These are phyloP conservation scores for Brachyopa scutellaris DNA, from an alignment of 2,888 invertebrate genomes.

Conservation along the genomic window DNA sequence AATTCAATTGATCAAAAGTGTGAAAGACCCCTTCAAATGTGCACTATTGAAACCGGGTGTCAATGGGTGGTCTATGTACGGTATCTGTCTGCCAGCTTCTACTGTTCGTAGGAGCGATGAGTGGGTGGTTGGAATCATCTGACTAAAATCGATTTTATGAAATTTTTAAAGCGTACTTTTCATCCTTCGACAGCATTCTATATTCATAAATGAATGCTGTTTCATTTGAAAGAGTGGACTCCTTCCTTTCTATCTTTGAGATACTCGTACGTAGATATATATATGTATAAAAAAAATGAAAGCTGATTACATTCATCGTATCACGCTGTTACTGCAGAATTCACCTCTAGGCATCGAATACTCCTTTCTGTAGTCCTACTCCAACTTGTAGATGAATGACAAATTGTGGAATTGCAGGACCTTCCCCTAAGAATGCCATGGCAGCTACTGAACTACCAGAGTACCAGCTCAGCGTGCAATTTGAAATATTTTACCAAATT, in stretches of 20 bases:
- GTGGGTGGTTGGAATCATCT: neutral
- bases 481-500: constrained; percentile 29
- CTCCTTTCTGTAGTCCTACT: too few species aligned
- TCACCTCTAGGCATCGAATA: too few species aligned
- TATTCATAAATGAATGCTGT: neutral
- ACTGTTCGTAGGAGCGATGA: neutral
- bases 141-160: constrained; percentile 32
- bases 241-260: neutral
- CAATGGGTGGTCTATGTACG: constrained; percentile 11
- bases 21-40: constrained; percentile 46
- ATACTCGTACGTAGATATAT: neutral
- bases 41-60: constrained; percentile 29
- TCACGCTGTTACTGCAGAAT: neutral
- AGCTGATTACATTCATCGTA: neutral
- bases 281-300: constrained; percentile 18
- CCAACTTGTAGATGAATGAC: constrained; percentile 34
- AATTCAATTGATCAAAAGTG: constrained; percentile 68
- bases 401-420: constrained; percentile 59
- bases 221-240: neutral
- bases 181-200: neutral
- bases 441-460: neutral
- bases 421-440: constrained; percentile 11
- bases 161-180: constrained; percentile 4
- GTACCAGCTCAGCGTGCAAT: constrained; percentile 15
- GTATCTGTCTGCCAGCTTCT: constrained; percentile 34